Base-by-base conservation (phyloP, 2,888 invertebrate species). In the Diogma glabrata region DNA sequence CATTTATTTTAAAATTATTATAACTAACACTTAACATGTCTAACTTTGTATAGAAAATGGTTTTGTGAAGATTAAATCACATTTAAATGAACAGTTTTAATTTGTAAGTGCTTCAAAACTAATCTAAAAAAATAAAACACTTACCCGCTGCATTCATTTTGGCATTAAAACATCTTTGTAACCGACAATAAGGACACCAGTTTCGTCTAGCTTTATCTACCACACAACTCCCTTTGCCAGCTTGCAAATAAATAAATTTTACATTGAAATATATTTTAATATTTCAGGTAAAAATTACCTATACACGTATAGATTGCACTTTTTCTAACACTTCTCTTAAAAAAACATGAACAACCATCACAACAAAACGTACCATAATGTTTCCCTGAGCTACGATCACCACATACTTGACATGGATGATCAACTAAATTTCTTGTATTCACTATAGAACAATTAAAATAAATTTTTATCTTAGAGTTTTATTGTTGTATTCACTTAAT, bases 261-360 rank as follows among this genome's bases (percentile, higher is more conserved):
- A 5, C 6, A 4, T 9, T 40, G 8, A n/a, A n/a, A 3, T 3
- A 17, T 9, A 5, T 20, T 38, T 38, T 38, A 46, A n/a, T n/a
- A n/a, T n/a, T n/a, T n/a, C n/a, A n/a, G n/a, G n/a, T n/a, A n/a
- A n/a, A n/a, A n/a, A 75, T 72, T 69, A 85, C 85, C 80, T 57
- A 88, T 88, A 66, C 90, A 90, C 22, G 79, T 77, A 63, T 88
- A 90, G 17, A 76, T 67, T 48, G 82, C 82, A 40, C 79, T 79
- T 55, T 81, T 79, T 43, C 90, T 73, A 45, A 90, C 79, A 57
- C 85, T 86, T 58, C 90, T 73, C 66, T 91, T 91, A 70, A 91
- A 91, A 67, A 91, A 91, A 61, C 91, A 91, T 49, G 87, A 87
- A 64, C 90, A 91, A 1, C 90, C 90, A 63, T 91, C 90, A 66